Conservation (phyloP, 2,113 vertebrate genomes). For the Rhodinocichla rosea region DNA sequence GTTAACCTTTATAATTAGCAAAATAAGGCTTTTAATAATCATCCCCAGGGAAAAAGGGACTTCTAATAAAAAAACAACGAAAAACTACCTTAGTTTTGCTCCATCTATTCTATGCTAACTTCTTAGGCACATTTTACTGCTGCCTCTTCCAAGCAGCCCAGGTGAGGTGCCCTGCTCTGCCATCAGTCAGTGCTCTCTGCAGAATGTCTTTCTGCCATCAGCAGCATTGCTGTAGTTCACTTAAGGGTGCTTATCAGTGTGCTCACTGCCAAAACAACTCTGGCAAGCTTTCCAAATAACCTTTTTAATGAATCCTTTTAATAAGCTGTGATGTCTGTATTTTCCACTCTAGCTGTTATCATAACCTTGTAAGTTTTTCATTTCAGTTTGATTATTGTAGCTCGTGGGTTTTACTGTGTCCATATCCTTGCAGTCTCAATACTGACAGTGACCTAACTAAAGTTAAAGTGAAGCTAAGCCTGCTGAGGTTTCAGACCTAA, state of each 20-base stretch:
- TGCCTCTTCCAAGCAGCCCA: neutral
- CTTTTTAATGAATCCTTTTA: neutral
- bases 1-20: neutral
- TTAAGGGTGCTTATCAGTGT: neutral
- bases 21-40: neutral
- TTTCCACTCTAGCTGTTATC: neutral
- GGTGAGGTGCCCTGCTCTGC: neutral
- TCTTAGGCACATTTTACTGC: neutral
- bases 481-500: neutral
- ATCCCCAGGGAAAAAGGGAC: neutral
- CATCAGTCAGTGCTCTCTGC: neutral
- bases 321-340: neutral
- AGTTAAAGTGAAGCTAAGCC: neutral
- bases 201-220: neutral
- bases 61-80: neutral
- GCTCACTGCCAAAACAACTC: neutral
- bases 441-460: neutral
- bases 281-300: neutral
- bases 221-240: neutral
- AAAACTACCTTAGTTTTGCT: neutral
- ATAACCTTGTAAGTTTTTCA: neutral
- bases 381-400: neutral
- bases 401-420: accelerated
- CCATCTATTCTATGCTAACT: neutral
- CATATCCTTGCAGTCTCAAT: neutral